phyloP scores from a whole-genome alignment of 2,888 invertebrate species.

The Galerucella nymphaeae region DNA sequence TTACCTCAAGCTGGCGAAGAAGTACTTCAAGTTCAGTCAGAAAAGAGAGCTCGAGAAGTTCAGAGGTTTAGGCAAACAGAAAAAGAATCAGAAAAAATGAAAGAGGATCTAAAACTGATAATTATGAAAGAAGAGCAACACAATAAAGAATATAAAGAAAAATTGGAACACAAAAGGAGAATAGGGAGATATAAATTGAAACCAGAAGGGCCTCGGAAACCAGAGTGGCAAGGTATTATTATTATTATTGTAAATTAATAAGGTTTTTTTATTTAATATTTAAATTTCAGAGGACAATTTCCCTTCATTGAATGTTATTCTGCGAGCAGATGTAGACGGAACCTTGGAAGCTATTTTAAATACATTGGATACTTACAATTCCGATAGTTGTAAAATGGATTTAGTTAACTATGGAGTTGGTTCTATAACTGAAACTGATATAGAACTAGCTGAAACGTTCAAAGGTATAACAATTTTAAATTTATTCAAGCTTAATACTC shows the following conservation, averaged over 20 bases:
- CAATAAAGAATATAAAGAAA: constrained; percentile 72
- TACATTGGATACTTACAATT: constrained; percentile 86
- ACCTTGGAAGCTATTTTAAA: constrained; percentile 96
- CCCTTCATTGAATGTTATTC: constrained; percentile 62
- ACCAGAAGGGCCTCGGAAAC: constrained; percentile 70
- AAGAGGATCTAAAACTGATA: constrained; percentile 73
- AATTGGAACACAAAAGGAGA: constrained; percentile 70
- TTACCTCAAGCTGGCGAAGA: constrained; percentile 90
- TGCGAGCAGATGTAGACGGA: constrained; percentile 93
- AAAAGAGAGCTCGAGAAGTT: constrained; percentile 59
- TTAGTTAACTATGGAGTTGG: constrained; percentile 94
- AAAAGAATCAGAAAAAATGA: constrained; percentile 72
- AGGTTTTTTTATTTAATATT: background rate
- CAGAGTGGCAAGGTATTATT: constrained; percentile 62
- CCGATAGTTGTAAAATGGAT: constrained; percentile 81
- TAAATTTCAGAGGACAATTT: constrained; percentile 50
- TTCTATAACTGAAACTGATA: constrained; percentile 81
- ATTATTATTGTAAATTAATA: background rate
- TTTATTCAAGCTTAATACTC: background rate
- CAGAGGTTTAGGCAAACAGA: constrained; percentile 67
- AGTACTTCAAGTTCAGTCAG: constrained; percentile 71
- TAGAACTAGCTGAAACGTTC: constrained; percentile 83
- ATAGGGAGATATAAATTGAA: constrained; percentile 71
- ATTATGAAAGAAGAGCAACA: constrained; percentile 75
- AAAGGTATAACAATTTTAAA: constrained; percentile 66